These are phyloP conservation scores for Hesperophylax magnus DNA, from an alignment of 1,140 invertebrate species.

Conservation along the genomic window DNA sequence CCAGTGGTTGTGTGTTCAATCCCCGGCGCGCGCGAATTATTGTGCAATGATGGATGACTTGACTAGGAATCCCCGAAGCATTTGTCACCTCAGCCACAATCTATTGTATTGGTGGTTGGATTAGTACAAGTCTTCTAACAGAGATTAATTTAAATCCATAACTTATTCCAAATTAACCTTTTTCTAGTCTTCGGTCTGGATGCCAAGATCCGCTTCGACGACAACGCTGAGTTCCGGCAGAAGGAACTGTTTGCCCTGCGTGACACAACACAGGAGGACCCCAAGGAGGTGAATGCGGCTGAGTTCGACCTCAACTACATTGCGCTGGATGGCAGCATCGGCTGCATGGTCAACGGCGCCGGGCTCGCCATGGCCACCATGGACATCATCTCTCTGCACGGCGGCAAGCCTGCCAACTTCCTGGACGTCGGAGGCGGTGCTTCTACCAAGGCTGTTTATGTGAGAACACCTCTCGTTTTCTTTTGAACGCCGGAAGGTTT, in stretches of 20 bases:
- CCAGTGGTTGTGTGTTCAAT: too few species aligned
- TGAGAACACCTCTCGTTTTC: slow-evolving; percentile 51
- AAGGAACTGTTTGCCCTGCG: slow-evolving; percentile 89
- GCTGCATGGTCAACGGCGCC: slow-evolving; percentile 93
- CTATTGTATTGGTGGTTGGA: too few species aligned
- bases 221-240: slow-evolving; percentile 96
- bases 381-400: slow-evolving; percentile 97
- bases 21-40: too few species aligned
- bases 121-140: too few species aligned
- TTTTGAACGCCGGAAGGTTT: too few species aligned
- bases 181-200: slow-evolving; percentile 91
- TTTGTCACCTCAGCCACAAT: too few species aligned
- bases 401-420: slow-evolving; percentile 96
- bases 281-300: slow-evolving; percentile 93
- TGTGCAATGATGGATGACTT: too few species aligned
- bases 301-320: slow-evolving; percentile 97
- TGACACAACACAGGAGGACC: slow-evolving; percentile 94
- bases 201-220: slow-evolving; percentile 96
- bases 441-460: slow-evolving; percentile 91
- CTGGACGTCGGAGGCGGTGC: slow-evolving; percentile 97
- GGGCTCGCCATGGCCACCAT: slow-evolving; percentile 98
- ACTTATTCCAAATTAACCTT: background rate
- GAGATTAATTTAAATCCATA: background rate
- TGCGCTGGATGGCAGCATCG: slow-evolving; percentile 91
- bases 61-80: too few species aligned